phyloP scores from a whole-genome alignment of 2,113 vertebrate species.

The Cyanocitta stelleri region DNA sequence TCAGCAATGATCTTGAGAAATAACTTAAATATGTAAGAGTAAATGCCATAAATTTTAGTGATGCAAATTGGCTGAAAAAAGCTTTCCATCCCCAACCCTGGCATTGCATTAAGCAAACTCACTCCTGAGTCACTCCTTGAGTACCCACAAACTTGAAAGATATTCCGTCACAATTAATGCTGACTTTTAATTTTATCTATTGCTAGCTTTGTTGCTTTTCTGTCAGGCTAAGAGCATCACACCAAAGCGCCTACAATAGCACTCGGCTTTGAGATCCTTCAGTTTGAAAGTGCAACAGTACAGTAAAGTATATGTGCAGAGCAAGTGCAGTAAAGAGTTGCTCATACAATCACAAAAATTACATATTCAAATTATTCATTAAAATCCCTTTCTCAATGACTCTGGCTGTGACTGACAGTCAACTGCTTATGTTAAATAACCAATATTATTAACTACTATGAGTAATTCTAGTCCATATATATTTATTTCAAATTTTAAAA shows the following conservation, averaged over 20 bases:
- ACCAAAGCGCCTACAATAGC: background rate
- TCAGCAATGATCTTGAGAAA: background rate
- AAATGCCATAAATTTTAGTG: background rate
- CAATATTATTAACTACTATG: background rate
- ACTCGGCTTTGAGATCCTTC: background rate
- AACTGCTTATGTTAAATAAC: background rate
- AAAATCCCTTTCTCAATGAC: background rate
- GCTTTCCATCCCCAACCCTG: rapidly evolving
- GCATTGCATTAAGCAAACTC: background rate
- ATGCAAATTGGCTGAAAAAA: background rate
- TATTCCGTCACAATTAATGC: background rate
- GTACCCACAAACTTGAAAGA: background rate
- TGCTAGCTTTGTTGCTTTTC: background rate
- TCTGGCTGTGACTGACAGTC: background rate
- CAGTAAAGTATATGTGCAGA: background rate
- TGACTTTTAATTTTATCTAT: background rate
- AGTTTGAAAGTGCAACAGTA: background rate
- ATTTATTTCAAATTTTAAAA: background rate
- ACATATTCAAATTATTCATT: background rate
- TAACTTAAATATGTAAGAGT: background rate
- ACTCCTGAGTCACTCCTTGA: background rate
- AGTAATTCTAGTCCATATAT: background rate
- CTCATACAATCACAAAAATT: background rate
- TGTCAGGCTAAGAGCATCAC: background rate
- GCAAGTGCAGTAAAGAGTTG: background rate